Conservation (phyloP, 2,113 vertebrate species). For the Odobenus rosmarus region DNA sequence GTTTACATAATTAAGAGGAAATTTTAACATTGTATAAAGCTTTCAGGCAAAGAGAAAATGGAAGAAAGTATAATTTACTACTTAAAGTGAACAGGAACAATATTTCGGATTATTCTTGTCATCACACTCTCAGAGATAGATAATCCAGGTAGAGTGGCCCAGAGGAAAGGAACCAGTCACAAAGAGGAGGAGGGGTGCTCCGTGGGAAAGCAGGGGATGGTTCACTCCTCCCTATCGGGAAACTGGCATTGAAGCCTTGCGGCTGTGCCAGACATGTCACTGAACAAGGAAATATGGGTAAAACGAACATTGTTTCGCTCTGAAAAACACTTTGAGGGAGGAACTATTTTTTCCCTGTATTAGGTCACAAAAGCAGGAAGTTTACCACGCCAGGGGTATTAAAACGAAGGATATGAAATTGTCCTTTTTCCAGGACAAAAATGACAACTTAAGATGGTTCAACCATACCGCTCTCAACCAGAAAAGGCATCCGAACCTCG, state of each 20-base stretch:
- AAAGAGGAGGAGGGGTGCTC: background rate
- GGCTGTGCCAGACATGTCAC: background rate
- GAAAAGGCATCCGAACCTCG: background rate
- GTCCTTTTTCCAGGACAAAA: background rate
- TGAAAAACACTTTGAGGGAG: background rate
- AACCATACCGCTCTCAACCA: background rate
- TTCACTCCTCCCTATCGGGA: background rate
- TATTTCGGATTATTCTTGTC: background rate
- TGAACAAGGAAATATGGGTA: background rate
- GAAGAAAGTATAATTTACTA: background rate
- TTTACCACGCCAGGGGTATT: background rate
- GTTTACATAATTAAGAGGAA: background rate
- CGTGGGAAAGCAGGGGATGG: too few species aligned
- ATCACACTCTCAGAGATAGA: background rate
- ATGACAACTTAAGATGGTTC: background rate
- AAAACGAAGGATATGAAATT: background rate
- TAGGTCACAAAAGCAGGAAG: background rate
- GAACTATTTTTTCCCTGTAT: background rate
- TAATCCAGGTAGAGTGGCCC: background rate
- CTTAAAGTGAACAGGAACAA: background rate
- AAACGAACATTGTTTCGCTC: background rate
- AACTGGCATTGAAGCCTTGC: background rate
- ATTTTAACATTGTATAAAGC: background rate
- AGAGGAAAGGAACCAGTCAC: background rate
- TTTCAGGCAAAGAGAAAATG: background rate